These are phyloP conservation scores for Mesorhabditis belari DNA, from an alignment of 2,888 invertebrate species.

Conservation along the genomic window DNA sequence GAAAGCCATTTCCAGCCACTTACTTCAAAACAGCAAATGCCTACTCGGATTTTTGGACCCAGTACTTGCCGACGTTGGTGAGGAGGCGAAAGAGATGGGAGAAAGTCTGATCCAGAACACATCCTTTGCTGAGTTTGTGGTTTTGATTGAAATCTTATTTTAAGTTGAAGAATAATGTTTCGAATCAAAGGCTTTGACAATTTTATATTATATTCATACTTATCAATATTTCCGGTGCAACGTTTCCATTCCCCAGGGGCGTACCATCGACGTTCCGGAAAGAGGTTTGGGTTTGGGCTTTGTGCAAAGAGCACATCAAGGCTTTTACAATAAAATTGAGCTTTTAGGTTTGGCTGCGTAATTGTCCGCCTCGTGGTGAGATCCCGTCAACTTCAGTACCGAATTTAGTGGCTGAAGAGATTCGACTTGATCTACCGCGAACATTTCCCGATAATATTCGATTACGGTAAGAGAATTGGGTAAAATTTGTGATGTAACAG, in stretches of 20 bases:
- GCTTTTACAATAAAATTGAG: too few relatives aligned
- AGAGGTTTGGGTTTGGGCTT: conserved; percentile 6
- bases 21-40: conserved; percentile 12
- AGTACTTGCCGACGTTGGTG: conserved; percentile 22
- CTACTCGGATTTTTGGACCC: conserved; percentile 22
- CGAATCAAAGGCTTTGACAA: neutral
- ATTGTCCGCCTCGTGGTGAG: conserved; percentile 15
- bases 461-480: conserved; percentile 11
- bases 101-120: conserved; percentile 20
- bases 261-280: conserved; percentile 24
- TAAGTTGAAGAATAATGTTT: too few relatives aligned
- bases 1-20: conserved; percentile 2
- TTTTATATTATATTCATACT: neutral
- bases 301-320: too few relatives aligned
- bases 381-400: conserved; percentile 13
- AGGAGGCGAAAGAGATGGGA: conserved; percentile 27
- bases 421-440: conserved; percentile 27
- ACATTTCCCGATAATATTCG: conserved; percentile 32
- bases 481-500: too few relatives aligned
- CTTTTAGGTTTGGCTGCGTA: conserved; percentile 23
- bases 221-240: conserved; percentile 15
- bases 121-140: conserved; percentile 15
- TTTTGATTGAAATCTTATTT: neutral
- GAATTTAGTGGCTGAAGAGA: conserved; percentile 21
- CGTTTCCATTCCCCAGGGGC: conserved; percentile 30